Percentiles rank a stretch among this genome's conserved stretches.
Conservation (phyloP, 2,888 invertebrate genomes). For the Coecobrya sp. region DNA sequence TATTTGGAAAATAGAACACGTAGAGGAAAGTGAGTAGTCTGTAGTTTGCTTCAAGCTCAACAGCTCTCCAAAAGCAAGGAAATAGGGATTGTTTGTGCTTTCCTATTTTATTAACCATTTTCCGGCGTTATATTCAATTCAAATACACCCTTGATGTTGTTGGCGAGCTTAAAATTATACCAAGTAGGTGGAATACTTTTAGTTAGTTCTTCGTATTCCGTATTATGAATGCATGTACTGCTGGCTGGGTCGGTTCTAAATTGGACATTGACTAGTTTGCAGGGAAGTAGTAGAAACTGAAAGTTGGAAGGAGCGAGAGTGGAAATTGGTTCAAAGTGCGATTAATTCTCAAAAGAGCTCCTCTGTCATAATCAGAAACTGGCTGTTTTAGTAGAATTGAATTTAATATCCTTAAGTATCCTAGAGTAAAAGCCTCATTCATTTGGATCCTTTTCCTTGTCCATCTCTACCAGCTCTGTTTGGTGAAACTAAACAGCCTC, state of each 20-base stretch:
- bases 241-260: neutral
- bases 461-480: neutral
- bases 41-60: neutral
- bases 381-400: conserved; percentile 76
- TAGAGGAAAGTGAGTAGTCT: neutral
- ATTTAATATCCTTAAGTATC: conserved; percentile 81
- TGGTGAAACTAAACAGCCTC: conserved; percentile 26
- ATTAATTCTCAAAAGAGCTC: conserved; percentile 82
- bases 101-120: too few species aligned
- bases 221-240: too few species aligned
- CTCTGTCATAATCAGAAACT: conserved; percentile 79
- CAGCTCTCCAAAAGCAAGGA: neutral
- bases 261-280: conserved; percentile 52
- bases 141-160: too few species aligned
- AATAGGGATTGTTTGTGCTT: neutral
- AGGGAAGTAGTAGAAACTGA: conserved; percentile 9
- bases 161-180: too few species aligned
- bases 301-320: conserved; percentile 59
- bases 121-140: too few species aligned
- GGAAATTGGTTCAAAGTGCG: conserved; percentile 79
- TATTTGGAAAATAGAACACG: neutral
- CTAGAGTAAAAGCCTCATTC: conserved; percentile 81
- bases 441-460: conserved; percentile 61
- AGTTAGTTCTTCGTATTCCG: too few species aligned
- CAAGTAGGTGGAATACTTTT: too few species aligned